Conservation (phyloP, 2,797 vertebrate species). For the Catostomus latipinnis region DNA sequence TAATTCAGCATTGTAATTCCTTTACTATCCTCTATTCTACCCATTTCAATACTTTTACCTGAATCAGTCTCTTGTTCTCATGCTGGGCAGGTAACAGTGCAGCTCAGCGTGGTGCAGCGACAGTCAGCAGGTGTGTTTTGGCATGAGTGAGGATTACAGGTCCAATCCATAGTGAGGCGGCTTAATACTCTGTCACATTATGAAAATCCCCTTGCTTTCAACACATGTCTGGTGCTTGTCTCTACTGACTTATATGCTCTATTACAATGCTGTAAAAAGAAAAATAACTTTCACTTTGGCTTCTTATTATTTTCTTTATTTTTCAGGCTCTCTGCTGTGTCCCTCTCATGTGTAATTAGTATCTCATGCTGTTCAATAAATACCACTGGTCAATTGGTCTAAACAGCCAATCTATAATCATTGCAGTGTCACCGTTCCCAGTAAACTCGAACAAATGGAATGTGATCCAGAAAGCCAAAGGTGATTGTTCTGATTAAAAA, state of each 20-base stretch:
- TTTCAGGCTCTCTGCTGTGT: slow-evolving; percentile 32
- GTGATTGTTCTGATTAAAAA: neutral
- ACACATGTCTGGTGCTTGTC: slow-evolving; percentile 63
- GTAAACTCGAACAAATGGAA: slow-evolving; percentile 1
- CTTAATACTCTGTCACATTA: slow-evolving; percentile 83
- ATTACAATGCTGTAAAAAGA: neutral
- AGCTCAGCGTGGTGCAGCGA: slow-evolving; percentile 43
- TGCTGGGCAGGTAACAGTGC: slow-evolving; percentile 57
- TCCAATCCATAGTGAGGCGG: slow-evolving; percentile 78
- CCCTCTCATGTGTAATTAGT: slow-evolving; percentile 26
- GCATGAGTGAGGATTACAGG: slow-evolving; percentile 79
- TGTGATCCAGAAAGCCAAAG: slow-evolving; percentile 25
- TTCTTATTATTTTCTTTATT: slow-evolving; percentile 17
- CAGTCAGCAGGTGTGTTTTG: slow-evolving; percentile 63
- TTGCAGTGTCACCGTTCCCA: slow-evolving; percentile 32
- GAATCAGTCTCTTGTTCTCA: neutral
- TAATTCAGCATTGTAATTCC: neutral
- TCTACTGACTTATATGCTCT: slow-evolving; percentile 62
- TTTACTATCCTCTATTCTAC: slow-evolving; percentile 5
- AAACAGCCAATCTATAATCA: slow-evolving; percentile 31
- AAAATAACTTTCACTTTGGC: slow-evolving; percentile 59
- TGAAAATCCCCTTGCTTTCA: slow-evolving; percentile 79
- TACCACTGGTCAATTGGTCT: slow-evolving; percentile 9
- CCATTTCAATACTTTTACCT: neutral
- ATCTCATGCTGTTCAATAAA: slow-evolving; percentile 19